Evolutionary conservation across 2,888 invertebrate species (phyloP).

Genomic region (Sphaerophoria rueppellii): DNA sequence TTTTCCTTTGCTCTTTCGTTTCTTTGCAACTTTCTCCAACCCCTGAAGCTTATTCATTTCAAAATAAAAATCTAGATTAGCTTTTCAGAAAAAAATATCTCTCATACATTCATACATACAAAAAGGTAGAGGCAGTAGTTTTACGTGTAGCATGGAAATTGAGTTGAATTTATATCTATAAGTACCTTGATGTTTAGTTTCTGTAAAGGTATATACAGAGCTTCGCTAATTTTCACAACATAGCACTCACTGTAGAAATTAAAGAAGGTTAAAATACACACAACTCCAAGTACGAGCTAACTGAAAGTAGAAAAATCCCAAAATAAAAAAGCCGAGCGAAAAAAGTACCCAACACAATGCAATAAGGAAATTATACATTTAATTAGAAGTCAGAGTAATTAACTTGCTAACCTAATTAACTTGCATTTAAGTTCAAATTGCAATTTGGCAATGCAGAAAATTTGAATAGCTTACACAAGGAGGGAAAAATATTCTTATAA

Average conservation of each 20-base stretch:
- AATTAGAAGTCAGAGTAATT: conserved; percentile 59
- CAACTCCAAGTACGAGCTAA: conserved; percentile 6
- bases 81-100: conserved; percentile 40
- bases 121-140: neutral
- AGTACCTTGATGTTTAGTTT: conserved; percentile 23
- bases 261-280: conserved; percentile 27
- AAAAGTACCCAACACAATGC: conserved; percentile 48
- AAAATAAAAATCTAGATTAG: conserved; percentile 56
- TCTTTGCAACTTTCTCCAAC: neutral
- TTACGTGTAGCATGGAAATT: conserved; percentile 24
- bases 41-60: conserved; percentile 40
- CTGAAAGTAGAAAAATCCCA: conserved; percentile 1
- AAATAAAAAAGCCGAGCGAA: conserved; percentile 22
- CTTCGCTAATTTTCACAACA: conserved; percentile 4
- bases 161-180: conserved; percentile 13
- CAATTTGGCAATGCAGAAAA: conserved; percentile 57
- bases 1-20: neutral
- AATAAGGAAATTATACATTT: conserved; percentile 72
- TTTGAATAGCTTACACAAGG: neutral
- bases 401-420: conserved; percentile 67
- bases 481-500: neutral
- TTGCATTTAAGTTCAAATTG: conserved; percentile 64
- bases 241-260: conserved; percentile 43
- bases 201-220: neutral
- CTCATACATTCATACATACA: neutral